phyloP scores from a whole-genome alignment of 2,797 vertebrate species.

The Microtus californicus region DNA sequence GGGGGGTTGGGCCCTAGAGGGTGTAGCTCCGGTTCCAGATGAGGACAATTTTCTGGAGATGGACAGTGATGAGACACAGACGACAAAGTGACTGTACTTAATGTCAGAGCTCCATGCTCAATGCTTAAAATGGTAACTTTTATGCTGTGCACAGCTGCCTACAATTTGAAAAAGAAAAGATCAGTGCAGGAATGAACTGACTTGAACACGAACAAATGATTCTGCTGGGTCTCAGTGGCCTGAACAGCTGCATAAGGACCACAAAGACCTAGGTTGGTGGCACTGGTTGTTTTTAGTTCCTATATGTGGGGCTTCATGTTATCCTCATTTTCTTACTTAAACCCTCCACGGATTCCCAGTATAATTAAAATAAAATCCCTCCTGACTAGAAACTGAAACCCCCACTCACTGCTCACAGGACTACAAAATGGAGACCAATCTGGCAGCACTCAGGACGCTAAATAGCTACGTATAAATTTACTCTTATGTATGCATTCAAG shows the following conservation, averaged over 20 bases:
- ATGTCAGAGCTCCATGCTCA: background rate
- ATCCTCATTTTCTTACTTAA: background rate
- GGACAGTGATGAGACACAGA: background rate
- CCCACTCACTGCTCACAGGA: background rate
- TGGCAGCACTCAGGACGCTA: background rate
- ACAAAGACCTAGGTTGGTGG: background rate
- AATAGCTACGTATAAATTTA: background rate
- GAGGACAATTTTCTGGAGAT: slow-evolving; percentile 30
- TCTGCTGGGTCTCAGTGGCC: background rate
- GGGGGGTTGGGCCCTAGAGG: background rate
- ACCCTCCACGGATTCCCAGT: background rate
- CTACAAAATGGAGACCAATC: background rate
- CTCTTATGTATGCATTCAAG: background rate
- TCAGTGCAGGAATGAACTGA: background rate
- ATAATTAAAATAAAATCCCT: slow-evolving; percentile 43
- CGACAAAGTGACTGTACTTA: background rate
- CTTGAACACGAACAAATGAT: slow-evolving; percentile 7
- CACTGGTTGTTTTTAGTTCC: slow-evolving; percentile 1
- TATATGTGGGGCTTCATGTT: background rate
- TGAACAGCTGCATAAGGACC: background rate
- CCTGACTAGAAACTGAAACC: background rate
- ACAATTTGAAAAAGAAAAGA: slow-evolving; percentile 2
- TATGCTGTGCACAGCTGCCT: background rate
- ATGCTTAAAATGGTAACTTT: slow-evolving; percentile 21
- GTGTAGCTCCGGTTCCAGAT: background rate